Evolutionary conservation across 2,888 invertebrate genomes (phyloP), one percentile per base, ranked within the genome.

Genomic region (Drosophila falleni): DNA sequence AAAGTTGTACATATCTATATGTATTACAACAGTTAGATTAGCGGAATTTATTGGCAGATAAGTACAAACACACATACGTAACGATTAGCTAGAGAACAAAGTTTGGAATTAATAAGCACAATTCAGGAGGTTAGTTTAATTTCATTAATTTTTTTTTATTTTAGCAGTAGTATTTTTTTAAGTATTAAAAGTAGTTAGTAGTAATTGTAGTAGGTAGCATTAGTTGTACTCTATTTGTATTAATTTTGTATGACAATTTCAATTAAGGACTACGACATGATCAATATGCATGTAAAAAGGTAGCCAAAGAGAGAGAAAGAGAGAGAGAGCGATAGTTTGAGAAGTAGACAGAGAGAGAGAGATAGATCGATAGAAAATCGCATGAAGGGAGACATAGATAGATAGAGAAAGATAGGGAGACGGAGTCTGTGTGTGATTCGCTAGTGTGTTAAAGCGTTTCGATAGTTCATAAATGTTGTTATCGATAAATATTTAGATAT

Each of bases 61-160:
- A 55, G 56, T 59, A 60, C 61, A 84, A 73, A 87, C 89, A 82
- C 89, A 88, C 80, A 82, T 78, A 87, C 64, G 62, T 69, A 76
- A 75, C 66, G 66, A 67, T 62, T 61, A 67, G 64, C 80, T 81
- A 78, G 71, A 71, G 68, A 83, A 73, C 61, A 77, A 80, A 77
- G 64, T 56, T 71, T 16, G 37, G 67, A 86, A 81, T 83, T 80
- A 64, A 84, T 83, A 83, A 68, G 58, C 69, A 67, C 67, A 74
- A 79, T 71, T 69, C 31, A 80, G 53, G 11, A 47, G 55, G 13
- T 71, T 74, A 79, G 68, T 74, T 55, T 58, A 46, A 46, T 55
- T 37, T 49, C 31, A 16, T 33, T 31, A 19, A 1, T 29, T 29
- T 1, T 55, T 37, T 49, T 31, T 26, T 33, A 41, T 41, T 29